These are phyloP conservation scores for Caenorhabditis wallacei DNA, from an alignment of 2,888 invertebrate species.

Conservation along the genomic window DNA sequence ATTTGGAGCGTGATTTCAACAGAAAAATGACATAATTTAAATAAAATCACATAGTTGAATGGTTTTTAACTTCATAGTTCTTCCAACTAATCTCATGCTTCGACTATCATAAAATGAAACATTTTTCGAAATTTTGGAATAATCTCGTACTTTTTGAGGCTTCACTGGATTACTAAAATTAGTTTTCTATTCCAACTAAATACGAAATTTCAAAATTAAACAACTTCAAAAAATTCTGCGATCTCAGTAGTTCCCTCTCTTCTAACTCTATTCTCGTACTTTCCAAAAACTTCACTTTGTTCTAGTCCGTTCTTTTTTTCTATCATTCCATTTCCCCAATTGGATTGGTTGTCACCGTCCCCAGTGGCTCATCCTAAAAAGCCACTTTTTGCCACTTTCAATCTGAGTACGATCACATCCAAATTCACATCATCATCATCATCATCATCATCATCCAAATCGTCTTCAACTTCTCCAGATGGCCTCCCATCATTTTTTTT, in stretches of 20 bases:
- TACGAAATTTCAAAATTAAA: no score
- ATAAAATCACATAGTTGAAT: constrained; percentile 19
- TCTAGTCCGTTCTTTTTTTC: constrained; percentile 3
- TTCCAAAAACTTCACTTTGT: neutral
- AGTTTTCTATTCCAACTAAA: no score
- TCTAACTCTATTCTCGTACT: neutral
- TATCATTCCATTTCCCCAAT: constrained; percentile 12
- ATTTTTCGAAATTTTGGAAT: neutral
- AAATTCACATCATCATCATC: constrained; percentile 29
- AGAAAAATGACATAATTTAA: constrained; percentile 10
- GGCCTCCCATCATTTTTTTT: constrained; percentile 57
- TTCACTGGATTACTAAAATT: neutral
- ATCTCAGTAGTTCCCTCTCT: neutral
- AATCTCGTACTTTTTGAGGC: neutral
- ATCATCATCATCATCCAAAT: constrained; percentile 42
- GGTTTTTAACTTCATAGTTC: neutral
- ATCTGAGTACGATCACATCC: constrained; percentile 37
- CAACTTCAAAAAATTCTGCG: no score
- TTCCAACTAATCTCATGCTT: neutral
- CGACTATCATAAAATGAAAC: neutral
- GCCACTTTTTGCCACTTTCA: constrained; percentile 46
- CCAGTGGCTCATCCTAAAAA: constrained; percentile 40
- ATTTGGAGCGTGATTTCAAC: constrained; percentile 33
- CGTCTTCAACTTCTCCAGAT: constrained; percentile 14
- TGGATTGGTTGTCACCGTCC: constrained; percentile 41